Conservation (phyloP, 1,140 invertebrate species). For the Microplitis demolitor region DNA sequence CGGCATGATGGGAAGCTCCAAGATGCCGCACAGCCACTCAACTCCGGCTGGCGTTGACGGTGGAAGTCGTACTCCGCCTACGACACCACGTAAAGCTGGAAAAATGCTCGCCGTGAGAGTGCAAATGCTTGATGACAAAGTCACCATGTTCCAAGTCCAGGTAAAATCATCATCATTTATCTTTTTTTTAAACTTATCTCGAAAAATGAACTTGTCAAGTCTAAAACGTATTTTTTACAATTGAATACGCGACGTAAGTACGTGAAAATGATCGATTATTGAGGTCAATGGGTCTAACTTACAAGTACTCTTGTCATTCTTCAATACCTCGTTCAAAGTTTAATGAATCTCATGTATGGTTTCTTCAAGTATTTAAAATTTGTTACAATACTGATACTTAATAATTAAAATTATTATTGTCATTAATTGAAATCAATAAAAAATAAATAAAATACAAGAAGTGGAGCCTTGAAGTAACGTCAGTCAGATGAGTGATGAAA, state of each 20-base stretch:
- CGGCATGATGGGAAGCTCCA: slow-evolving; percentile 54
- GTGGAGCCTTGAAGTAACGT: slow-evolving; percentile 23
- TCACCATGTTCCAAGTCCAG: slow-evolving; percentile 91
- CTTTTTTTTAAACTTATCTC: background rate
- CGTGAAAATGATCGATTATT: slow-evolving; percentile 36
- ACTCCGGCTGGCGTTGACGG: slow-evolving; percentile 82
- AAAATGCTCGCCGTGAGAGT: slow-evolving; percentile 87
- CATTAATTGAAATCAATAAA: no score
- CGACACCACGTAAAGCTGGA: slow-evolving; percentile 77
- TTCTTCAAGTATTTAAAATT: no score
- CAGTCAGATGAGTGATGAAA: slow-evolving; percentile 24
- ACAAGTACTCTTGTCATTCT: slow-evolving; percentile 33
- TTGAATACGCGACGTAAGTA: slow-evolving; percentile 31
- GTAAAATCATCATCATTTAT: slow-evolving; percentile 58
- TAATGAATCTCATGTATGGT: slow-evolving; percentile 14
- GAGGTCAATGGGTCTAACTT: slow-evolving; percentile 41
- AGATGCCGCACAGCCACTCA: slow-evolving; percentile 82
- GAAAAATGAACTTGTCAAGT: no score
- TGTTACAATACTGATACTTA: no score
- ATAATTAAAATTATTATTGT: no score
- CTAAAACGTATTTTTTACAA: background rate
- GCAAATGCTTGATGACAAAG: slow-evolving; percentile 85
- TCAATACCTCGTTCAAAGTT: slow-evolving; percentile 24
- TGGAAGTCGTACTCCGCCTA: slow-evolving; percentile 70
- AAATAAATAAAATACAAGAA: no score